phyloP scores from a whole-genome alignment of 1,140 invertebrate genomes.

The Microplitis mediator region DNA sequence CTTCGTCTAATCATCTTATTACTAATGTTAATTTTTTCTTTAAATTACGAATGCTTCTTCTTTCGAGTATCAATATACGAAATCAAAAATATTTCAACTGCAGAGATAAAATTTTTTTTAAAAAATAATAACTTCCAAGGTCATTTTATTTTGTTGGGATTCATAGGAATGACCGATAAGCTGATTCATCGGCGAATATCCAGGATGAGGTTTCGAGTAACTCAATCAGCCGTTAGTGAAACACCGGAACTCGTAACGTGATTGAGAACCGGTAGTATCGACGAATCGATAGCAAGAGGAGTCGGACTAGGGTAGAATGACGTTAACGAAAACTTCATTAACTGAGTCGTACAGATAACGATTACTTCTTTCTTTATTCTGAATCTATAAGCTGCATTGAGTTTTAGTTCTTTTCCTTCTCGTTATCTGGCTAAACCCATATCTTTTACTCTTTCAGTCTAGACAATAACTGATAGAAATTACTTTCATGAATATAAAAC shows the following conservation, averaged over 20 bases:
- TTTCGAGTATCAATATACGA: no score
- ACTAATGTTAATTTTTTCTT: no score
- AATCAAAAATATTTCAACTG: no score
- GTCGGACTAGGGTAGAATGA: slow-evolving; percentile 30
- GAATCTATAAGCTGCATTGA: background rate
- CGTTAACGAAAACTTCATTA: slow-evolving; percentile 43
- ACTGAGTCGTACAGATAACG: slow-evolving; percentile 20
- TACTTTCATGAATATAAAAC: no score
- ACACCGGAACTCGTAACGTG: slow-evolving; percentile 10
- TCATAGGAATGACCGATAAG: background rate
- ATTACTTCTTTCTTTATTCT: slow-evolving; percentile 19
- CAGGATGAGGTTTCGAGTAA: slow-evolving; percentile 3
- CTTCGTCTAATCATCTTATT: no score
- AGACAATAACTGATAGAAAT: no score
- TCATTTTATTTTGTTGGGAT: no score
- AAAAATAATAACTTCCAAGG: no score
- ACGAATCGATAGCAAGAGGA: slow-evolving; percentile 30
- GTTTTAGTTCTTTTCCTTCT: background rate
- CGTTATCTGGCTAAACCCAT: background rate
- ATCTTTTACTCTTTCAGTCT: no score
- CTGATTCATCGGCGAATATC: background rate
- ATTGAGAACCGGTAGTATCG: slow-evolving; percentile 33
- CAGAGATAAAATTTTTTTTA: no score
- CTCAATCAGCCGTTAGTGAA: slow-evolving; percentile 1
- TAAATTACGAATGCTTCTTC: no score